Base-by-base conservation (phyloP, 2,113 vertebrate genomes). In the Felis catus region DNA sequence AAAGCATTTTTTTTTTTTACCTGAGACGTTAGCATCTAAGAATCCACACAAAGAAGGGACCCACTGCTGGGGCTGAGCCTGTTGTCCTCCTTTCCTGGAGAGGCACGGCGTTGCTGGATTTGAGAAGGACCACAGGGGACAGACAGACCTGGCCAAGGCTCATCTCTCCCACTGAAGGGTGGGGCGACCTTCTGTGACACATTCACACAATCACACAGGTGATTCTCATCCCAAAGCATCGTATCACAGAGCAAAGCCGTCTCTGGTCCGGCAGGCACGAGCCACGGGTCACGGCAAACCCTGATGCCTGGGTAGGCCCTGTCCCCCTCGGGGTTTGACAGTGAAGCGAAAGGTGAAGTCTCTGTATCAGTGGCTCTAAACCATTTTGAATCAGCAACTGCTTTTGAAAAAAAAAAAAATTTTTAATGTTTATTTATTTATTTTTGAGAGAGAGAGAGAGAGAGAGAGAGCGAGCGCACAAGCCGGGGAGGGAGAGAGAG, bases 101-200 rank as follows among this genome's bases (percentile, higher is more conserved):
- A 41, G 53, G 51, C 31, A 25, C 14, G 0, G 1, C 1, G 0
- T 0, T 13, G 36, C 36, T 11, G 51, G n/a, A 0, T 1, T 16
- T 25, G 33, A 61, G n/a, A 14, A 74, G 15, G 27, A 33, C n/a
- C 15, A 15, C 53, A 1, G 45, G 1, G 23, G 33, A 61, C 31
- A 15, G 27, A n/a, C 1, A 19, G 68, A 48, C 4, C 21, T 15
- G 51, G 13, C 70, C 74, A 33, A 41, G 29, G 53, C 25, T 45
- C n/a, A 4, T 27, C 27, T 12, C 31, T 48, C n/a, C 58, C 11
- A 7, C 53, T 6, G 88, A 82, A 45, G 33, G 74, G 25, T 1
- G 3, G 45, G 74, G 71, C 16, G 31, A 63, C n/a, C 31, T 48
- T 61, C 39, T 12, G 5, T 5, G 29, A 33, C 66, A 27, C 11